phyloP scores from a whole-genome alignment of 2,113 vertebrate genomes.

The Tiliqua scincoides region DNA sequence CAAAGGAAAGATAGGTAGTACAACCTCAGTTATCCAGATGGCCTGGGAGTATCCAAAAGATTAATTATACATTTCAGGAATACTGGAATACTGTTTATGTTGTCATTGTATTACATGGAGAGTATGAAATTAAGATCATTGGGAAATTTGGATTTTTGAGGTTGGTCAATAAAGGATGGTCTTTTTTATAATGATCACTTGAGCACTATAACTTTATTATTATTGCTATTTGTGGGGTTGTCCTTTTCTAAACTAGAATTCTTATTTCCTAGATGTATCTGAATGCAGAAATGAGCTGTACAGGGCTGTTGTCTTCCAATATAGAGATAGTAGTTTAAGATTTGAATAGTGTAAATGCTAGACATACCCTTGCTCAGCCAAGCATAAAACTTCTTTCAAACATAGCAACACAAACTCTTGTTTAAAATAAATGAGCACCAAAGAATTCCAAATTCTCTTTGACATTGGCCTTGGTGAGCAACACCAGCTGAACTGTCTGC shows the following conservation, averaged over 20 bases:
- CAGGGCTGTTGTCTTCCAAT: neutral
- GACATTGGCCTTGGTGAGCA: conserved; percentile 99
- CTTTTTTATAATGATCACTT: conserved; percentile 28
- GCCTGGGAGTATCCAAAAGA: neutral
- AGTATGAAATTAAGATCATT: neutral
- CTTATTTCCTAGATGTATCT: conserved; percentile 2
- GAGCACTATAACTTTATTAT: conserved; percentile 38
- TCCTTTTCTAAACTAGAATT: conserved; percentile 33
- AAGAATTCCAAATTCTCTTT: conserved; percentile 91
- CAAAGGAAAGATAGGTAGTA: neutral
- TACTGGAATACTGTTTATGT: neutral
- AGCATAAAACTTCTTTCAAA: conserved; percentile 82
- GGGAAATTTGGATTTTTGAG: neutral
- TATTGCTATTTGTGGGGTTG: conserved; percentile 1
- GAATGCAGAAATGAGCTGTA: neutral
- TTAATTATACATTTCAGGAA: neutral
- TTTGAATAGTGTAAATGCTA: conserved; percentile 40
- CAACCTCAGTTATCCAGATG: neutral
- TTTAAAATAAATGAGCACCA: conserved; percentile 82
- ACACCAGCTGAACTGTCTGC: conserved; percentile 99
- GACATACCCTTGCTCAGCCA: conserved; percentile 85
- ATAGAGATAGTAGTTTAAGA: neutral
- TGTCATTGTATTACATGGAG: neutral
- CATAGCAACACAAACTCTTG: conserved; percentile 81
- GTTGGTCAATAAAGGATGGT: neutral